Evolutionary conservation across 1,140 invertebrate species (phyloP).

Genomic region (Meloidogyne hapla): DNA sequence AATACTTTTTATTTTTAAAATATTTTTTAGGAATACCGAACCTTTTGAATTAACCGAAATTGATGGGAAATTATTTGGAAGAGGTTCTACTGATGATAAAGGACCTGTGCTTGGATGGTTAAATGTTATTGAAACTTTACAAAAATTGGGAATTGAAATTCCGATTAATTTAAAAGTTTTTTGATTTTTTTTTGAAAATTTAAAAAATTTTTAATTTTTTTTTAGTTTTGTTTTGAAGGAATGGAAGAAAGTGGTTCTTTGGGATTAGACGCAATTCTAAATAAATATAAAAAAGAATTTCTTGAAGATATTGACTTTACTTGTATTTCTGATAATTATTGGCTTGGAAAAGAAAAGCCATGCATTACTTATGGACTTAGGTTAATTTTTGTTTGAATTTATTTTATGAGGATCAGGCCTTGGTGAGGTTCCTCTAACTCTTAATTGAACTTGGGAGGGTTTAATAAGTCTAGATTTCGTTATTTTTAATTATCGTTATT

Average conservation of each 20-base stretch:
- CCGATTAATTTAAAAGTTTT: constrained; percentile 82
- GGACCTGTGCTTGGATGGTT: constrained; percentile 80
- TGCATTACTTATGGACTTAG: constrained; percentile 90
- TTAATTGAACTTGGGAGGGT: too few relatives aligned
- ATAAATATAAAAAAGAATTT: constrained; percentile 75
- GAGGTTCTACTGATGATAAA: constrained; percentile 91
- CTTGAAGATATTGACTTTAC: constrained; percentile 80
- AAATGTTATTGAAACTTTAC: constrained; percentile 84
- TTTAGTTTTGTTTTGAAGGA: constrained; percentile 88
- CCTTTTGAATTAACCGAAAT: constrained; percentile 85
- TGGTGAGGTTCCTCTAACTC: too few relatives aligned
- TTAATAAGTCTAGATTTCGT: too few relatives aligned
- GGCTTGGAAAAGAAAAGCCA: constrained; percentile 91
- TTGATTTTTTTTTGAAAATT: not conserved
- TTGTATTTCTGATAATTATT: constrained; percentile 98
- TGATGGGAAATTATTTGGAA: constrained; percentile 84
- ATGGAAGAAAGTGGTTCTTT: constrained; percentile 98
- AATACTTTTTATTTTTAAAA: not conserved
- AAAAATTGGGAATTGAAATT: constrained; percentile 72
- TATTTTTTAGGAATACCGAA: constrained; percentile 74
- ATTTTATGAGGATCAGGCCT: too few relatives aligned
- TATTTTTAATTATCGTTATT: too few relatives aligned
- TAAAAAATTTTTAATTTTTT: constrained; percentile 1
- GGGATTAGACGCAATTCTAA: constrained; percentile 83
- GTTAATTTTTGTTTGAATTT: not conserved